Conservation (phyloP, 2,888 invertebrate species). For the Teleogryllus oceanicus region DNA sequence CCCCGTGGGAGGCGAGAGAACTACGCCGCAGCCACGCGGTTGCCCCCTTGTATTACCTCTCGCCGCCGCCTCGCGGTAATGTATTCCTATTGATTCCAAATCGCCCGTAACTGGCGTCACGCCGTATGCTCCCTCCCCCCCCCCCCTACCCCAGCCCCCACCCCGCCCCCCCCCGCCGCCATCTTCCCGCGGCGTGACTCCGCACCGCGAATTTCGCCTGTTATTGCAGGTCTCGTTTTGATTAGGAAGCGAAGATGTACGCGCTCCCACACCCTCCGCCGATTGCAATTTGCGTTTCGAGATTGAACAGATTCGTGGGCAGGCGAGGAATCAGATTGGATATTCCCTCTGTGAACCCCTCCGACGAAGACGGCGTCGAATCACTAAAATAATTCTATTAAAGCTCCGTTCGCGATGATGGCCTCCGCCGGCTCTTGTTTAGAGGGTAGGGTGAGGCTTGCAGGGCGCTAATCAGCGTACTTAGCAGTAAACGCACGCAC, state of each 20-base stretch:
- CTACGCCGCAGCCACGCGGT: background rate
- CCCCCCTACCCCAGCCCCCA: accelerated
- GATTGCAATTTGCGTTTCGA: too few species aligned
- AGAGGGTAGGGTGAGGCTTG: too few species aligned
- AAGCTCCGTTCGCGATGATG: too few species aligned
- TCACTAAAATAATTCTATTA: too few species aligned
- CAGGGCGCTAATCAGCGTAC: background rate
- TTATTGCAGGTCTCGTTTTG: slow-evolving; percentile 2
- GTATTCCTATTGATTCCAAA: slow-evolving; percentile 10
- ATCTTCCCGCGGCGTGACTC: background rate
- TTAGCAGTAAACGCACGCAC: slow-evolving; percentile 6
- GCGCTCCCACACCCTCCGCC: too few species aligned
- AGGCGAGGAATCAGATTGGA: too few species aligned
- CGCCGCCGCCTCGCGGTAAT: background rate
- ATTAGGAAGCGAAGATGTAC: background rate
- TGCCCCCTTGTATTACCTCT: background rate
- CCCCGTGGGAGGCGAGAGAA: background rate
- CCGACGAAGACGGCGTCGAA: too few species aligned
- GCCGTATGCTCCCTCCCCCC: background rate
- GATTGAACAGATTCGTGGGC: too few species aligned
- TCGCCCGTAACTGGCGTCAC: slow-evolving; percentile 1
- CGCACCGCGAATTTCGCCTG: background rate
- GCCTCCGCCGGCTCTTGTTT: too few species aligned
- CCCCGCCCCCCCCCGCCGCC: background rate
- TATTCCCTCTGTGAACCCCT: too few species aligned